Percentiles rank a stretch among this genome's conserved stretches.
Conservation (phyloP, 1,140 invertebrate species). For the Eupristina koningsbergeri region DNA sequence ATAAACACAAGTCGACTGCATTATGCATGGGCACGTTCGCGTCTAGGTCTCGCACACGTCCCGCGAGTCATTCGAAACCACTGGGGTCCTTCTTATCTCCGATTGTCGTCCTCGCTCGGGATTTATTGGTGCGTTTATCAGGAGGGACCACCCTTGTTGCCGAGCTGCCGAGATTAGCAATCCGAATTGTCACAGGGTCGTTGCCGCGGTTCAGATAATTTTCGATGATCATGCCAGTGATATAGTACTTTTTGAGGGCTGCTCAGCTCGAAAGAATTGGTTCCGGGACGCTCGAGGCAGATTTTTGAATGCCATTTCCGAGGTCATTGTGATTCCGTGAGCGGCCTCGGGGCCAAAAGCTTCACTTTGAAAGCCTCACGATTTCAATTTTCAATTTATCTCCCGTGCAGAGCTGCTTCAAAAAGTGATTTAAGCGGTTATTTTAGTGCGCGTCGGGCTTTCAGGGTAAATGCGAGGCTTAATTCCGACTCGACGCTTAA, state of each 20-base stretch:
- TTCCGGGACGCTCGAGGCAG: too few species aligned
- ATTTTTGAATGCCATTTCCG: not conserved
- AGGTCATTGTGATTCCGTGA: not conserved
- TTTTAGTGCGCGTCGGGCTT: not conserved
- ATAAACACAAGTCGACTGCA: conserved; percentile 55
- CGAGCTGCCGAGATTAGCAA: not conserved
- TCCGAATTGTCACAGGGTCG: not conserved
- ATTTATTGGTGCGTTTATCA: not conserved
- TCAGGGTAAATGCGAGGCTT: not conserved
- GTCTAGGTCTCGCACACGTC: conserved; percentile 51
- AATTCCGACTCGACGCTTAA: not conserved
- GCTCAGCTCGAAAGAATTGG: too few species aligned
- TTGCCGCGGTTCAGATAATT: not conserved
- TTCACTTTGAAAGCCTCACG: not conserved
- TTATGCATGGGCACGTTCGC: conserved; percentile 63
- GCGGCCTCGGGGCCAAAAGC: not conserved
- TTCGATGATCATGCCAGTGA: too few species aligned
- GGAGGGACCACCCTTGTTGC: not conserved
- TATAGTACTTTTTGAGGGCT: too few species aligned
- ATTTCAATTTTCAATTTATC: not conserved
- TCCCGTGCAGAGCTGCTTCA: not conserved
- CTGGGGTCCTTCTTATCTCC: not conserved
- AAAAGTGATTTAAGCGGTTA: not conserved
- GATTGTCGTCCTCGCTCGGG: too few species aligned
- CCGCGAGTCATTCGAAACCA: conserved; percentile 57